phyloP scores from a whole-genome alignment of 2,113 vertebrate species.

The Vulpes ferrilata region DNA sequence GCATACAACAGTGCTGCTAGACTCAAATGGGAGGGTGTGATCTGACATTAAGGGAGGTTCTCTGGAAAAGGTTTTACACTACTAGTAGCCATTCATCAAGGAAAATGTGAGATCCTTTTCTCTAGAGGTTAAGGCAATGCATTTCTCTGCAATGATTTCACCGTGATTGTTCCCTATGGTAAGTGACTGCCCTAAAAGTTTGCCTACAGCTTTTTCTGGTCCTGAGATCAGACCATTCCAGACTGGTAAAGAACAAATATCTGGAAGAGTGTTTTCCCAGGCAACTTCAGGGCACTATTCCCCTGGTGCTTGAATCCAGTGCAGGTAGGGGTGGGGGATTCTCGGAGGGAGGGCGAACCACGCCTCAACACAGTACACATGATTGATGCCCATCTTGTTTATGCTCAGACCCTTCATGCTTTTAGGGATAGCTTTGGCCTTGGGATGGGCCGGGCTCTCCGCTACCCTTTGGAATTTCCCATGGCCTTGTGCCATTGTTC shows the following conservation, averaged over 20 bases:
- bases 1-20: neutral
- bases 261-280: neutral
- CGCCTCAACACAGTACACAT: rapidly evolving
- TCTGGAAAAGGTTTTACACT: neutral
- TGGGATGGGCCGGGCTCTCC: neutral
- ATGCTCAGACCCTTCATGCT: neutral
- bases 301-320: neutral
- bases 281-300: neutral
- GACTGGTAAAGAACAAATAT: neutral
- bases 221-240: neutral
- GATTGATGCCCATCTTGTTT: neutral
- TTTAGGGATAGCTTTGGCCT: neutral
- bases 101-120: conserved; percentile 17
- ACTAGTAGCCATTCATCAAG: neutral
- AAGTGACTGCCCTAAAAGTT: neutral
- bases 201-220: neutral
- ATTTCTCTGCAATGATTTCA: conserved; percentile 46
- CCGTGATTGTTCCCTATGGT: neutral
- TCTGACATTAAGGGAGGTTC: neutral
- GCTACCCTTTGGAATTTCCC: neutral
- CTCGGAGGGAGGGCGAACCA: neutral
- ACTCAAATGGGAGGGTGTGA: neutral
- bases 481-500: neutral
- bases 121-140: neutral
- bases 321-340: too few relatives aligned